Evolutionary conservation across 2,888 invertebrate species (phyloP), one percentile per base, ranked within the genome.

Genomic region (Dryocosmus kuriphilus): DNA sequence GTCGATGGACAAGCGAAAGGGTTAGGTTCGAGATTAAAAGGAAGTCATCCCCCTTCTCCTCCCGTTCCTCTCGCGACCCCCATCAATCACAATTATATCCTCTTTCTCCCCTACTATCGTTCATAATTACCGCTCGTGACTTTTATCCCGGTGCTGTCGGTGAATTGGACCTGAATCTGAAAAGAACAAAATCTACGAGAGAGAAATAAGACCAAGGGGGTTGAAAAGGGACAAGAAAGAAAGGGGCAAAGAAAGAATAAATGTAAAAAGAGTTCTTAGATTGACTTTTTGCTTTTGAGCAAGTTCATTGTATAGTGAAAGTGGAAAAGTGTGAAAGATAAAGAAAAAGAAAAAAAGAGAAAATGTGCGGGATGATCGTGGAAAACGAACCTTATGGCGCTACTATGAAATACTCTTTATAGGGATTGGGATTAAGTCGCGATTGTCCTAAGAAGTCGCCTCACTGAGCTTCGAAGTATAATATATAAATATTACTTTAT

Each of bases 71-170:
- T 84, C 85, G 79, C 85, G 87, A 85, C 86, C 88, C 88, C 90
- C 90, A 91, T 91, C 91, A 91, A 91, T 91, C 91, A 91, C 91
- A 90, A 91, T 91, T 91, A 91, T 89, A 89, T 89, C 85, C 87
- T 85, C 83, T 82, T 85, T 85, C 80, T 85, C 85, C 85, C 86
- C 86, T 88, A 85, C 88, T 87, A 89, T 89, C 89, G 88, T 88
- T 90, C 89, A 89, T 91, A 91, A 91, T 91, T 91, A 90, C 89
- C 86, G 89, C 87, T 89, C 88, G 89, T 89, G 89, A 90, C 89
- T 90, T 88, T 71, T 90, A 89, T 90, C 87, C 85, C 84, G 76
- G 67, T 79, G 77, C 80, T 65, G 35, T 65, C 38, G 55, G 75
- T 30, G 74, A 76, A 57, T 60, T 75, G 61, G 74, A 80, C 78